Conservation (phyloP, 2,797 vertebrate species). For the Sciurus carolinensis region DNA sequence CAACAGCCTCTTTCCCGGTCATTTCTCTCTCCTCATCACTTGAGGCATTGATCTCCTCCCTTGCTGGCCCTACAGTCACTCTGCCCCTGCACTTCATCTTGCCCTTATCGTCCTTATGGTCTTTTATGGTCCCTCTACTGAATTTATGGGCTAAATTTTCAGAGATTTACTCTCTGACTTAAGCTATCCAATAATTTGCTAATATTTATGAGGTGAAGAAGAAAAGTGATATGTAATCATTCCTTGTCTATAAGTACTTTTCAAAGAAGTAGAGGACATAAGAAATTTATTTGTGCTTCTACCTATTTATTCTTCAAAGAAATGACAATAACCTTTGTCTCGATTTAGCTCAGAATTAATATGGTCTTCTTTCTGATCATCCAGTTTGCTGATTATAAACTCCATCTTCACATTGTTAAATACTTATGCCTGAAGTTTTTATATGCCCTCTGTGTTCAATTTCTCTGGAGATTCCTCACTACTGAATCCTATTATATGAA, state of each 20-base stretch:
- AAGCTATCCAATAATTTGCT: background rate
- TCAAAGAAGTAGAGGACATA: background rate
- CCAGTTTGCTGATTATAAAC: constrained; percentile 1
- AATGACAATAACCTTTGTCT: background rate
- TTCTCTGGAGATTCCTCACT: background rate
- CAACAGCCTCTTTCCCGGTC: background rate
- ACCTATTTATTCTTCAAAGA: background rate
- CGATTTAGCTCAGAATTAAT: constrained; percentile 12
- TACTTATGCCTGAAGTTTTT: background rate
- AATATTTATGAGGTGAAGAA: background rate
- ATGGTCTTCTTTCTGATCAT: background rate
- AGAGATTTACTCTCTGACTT: background rate
- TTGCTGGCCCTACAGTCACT: background rate
- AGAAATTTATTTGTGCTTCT: background rate
- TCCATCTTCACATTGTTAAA: background rate
- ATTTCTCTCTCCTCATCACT: background rate
- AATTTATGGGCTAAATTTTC: background rate
- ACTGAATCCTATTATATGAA: background rate
- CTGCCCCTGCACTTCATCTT: background rate
- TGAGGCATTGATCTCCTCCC: background rate
- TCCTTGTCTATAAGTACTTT: background rate
- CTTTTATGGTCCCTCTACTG: background rate
- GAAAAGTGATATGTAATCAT: background rate
- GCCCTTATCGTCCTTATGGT: background rate
- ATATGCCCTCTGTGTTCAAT: background rate